A percentile compares a stretch with the other conserved stretches of the same genome.
These are phyloP conservation scores for Saccostrea echinata DNA, from an alignment of 1,140 invertebrate genomes.

Conservation along the genomic window DNA sequence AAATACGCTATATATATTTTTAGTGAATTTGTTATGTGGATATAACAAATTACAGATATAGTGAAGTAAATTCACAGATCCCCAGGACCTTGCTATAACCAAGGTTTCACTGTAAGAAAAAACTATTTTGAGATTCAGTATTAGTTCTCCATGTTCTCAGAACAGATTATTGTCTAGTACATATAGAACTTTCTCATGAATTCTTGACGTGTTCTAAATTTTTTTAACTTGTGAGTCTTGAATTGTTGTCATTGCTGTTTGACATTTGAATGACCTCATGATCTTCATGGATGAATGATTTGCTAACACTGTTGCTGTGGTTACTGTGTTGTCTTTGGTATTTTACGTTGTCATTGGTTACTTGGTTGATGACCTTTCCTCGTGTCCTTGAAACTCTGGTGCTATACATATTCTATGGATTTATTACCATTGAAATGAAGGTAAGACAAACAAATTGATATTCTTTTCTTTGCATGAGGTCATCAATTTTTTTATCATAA, in stretches of 20 bases:
- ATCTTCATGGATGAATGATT: slow-evolving; percentile 17
- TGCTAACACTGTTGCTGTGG: slow-evolving; percentile 18
- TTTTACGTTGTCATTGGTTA: slow-evolving; percentile 26
- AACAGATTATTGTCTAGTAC: too few relatives aligned
- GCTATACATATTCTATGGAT: not conserved
- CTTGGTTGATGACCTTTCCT: not conserved
- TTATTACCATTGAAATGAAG: not conserved
- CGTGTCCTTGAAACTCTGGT: slow-evolving; percentile 4
- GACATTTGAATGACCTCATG: not conserved
- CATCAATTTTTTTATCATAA: not conserved
- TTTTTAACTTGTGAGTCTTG: not conserved
- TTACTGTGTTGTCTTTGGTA: slow-evolving; percentile 24
- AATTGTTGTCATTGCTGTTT: not conserved
- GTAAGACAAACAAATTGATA: not conserved
- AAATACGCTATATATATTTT: too few relatives aligned
- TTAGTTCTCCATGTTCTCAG: too few relatives aligned
- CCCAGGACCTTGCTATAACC: too few relatives aligned
- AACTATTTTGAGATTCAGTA: too few relatives aligned
- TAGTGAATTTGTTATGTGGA: too few relatives aligned
- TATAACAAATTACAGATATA: too few relatives aligned
- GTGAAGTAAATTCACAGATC: too few relatives aligned
- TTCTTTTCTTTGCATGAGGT: not conserved
- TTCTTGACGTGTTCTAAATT: not conserved
- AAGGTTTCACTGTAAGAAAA: too few relatives aligned
- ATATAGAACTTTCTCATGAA: too few relatives aligned